A percentile compares a stretch with the other conserved stretches of the same genome.
These are phyloP conservation scores for Tenrec ecaudatus DNA, from an alignment of 2,113 vertebrate genomes.

Conservation along the genomic window DNA sequence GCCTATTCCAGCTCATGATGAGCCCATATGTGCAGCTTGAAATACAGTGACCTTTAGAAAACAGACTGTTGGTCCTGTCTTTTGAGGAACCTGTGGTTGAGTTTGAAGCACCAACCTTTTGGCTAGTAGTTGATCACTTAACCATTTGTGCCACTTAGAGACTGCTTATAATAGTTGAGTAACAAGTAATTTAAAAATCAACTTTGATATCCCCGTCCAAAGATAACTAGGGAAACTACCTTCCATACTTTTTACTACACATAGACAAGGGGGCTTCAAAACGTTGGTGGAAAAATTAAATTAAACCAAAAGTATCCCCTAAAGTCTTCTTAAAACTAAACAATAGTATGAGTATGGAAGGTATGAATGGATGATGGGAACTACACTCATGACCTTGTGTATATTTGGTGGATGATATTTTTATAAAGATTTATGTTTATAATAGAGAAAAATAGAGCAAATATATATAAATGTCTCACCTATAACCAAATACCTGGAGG, in stretches of 20 bases:
- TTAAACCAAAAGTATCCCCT: no score
- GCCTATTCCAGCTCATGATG: not conserved
- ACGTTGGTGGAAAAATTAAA: no score
- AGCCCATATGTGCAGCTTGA: not conserved
- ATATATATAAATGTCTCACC: no score
- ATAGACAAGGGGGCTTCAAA: no score
- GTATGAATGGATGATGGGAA: no score
- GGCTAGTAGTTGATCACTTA: not conserved
- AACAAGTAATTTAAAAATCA: slow-evolving; percentile 19
- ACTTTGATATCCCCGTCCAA: not conserved
- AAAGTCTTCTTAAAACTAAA: no score
- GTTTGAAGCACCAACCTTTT: not conserved
- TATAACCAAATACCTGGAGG: no score
- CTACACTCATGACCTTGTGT: no score
- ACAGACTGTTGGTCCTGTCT: not conserved
- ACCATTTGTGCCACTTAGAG: not conserved
- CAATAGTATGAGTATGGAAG: no score
- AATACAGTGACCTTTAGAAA: not conserved
- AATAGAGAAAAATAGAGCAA: no score
- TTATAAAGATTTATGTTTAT: no score
- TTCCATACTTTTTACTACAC: not conserved
- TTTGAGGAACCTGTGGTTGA: not conserved
- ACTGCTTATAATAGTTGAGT: not conserved
- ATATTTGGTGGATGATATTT: no score
- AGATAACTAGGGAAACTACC: not conserved